Base-by-base conservation (phyloP, 2,113 vertebrate species). In the Channa maculata region DNA sequence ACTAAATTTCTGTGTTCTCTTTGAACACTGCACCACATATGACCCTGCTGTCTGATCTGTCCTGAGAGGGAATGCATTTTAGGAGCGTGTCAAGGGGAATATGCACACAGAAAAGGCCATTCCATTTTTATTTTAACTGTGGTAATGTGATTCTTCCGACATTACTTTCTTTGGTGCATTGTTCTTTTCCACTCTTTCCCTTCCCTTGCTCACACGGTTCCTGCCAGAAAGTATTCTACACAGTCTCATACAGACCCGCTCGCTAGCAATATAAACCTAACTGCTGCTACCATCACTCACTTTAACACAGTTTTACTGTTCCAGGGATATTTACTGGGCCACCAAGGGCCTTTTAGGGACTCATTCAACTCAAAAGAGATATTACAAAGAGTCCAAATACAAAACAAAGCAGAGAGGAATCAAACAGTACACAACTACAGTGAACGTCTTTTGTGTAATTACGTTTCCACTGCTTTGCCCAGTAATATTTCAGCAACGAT, bases 231-330 rank as follows among this genome's bases (percentile, higher is more conserved):
- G 45, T 43, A 77, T 72, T 79, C 52, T 39, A 43, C 61, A 70
- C 67, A 70, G 64, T 65, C 70, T 70, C 67, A 65, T 81, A 83
- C 85, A 84, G 65, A 38, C 74, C 57, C 58, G 50, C n/a, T 53
- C 61, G 71, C 63, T 65, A 60, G 49, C 66, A 52, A 58, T 65
- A 83, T 75, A 84, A 83, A 83, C 68, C 61, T 43, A 77, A 88
- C 45, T 82, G 71, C 59, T 50, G 74, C 71, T 36, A 59, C 79
- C 15, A 86, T 82, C 64, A 75, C 52, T 89, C 71, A 83, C 69
- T 86, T 85, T 51, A 89, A 87, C 62, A 59, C 70, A 43, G 37
- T 65, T 82, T 88, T 66, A 75, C 54, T 46, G 67, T 69, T 82
- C 34, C 54, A 24, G 65, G 4, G 73, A 85, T 65, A 67, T 83